Evolutionary conservation across 2,888 invertebrate species (phyloP), one percentile per base, ranked within the genome.

Genomic region (Nowickia ferox): DNA sequence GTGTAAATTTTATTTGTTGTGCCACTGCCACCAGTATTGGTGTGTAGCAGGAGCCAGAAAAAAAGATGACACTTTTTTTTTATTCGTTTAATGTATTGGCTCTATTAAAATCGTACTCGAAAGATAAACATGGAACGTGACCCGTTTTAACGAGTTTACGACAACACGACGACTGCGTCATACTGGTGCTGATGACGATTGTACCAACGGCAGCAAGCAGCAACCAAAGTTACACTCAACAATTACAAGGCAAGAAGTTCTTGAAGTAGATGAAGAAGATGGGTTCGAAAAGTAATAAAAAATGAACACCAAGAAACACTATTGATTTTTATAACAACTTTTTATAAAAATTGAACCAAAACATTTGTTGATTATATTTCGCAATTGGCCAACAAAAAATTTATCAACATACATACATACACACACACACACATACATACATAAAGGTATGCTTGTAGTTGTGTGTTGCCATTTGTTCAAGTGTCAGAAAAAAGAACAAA

Each of bases 61-160:
- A 85, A 53, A 61, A 82, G 69, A 66, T 79, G 71, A 83, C 86
- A 83, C 83, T 86, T 83, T 85, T 79, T 86, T 86, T 82, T 78
- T 81, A 84, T 66, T 83, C 83, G 83, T 86, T 86, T 83, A 83
- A 86, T 86, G 86, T 86, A 86, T 86, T 86, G 86, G 86, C 83
- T 83, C 86, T 86, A 86, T 86, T 86, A 86, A 86, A 86, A 80
- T 86, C 86, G 86, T 86, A 86, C 86, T 86, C 79, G 76, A 76
- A 86, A 86, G 86, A 86, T 86, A 86, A 86, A 86, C 86, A 86
- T 83, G 79, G 76, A 86, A 86, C 86, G 86, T 86, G 86, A 86
- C 86, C 83, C 86, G 86, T 83, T 86, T 86, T 86, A 86, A 86
- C 83, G 83, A 86, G 86, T 80, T 86, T 68, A 61, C 77, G 77